Evolutionary conservation across 2,797 vertebrate species (phyloP).

Genomic region (Sebastolobus alascanus): DNA sequence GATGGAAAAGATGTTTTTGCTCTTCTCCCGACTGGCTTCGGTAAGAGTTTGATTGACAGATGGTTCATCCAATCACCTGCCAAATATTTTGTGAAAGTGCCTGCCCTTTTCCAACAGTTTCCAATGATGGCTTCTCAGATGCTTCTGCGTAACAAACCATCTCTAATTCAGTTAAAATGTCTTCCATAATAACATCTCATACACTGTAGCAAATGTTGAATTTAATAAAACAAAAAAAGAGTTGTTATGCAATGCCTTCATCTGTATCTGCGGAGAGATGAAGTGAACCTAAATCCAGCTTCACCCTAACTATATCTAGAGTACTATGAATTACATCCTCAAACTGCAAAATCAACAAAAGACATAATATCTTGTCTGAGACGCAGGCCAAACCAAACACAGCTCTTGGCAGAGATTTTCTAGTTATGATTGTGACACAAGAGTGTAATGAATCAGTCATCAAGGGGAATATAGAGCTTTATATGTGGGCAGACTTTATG

Average conservation of each 20-base stretch:
- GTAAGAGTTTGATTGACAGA: no score
- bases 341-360: constrained; percentile 52
- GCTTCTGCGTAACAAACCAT: no score
- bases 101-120: no score
- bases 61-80: no score
- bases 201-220: no score
- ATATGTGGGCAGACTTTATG: constrained; percentile 33
- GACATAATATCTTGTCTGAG: constrained; percentile 47
- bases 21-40: no score
- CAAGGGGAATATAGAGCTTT: constrained; percentile 35
- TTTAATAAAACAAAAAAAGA: background rate
- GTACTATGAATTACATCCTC: constrained; percentile 40
- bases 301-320: constrained; percentile 29
- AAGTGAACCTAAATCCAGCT: constrained; percentile 27
- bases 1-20: no score
- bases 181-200: no score
- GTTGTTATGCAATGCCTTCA: background rate
- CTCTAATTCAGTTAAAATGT: no score
- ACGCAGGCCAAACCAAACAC: constrained; percentile 39
- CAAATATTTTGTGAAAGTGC: no score
- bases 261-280: constrained; percentile 1
- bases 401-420: constrained; percentile 8
- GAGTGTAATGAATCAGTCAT: constrained; percentile 16
- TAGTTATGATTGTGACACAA: constrained; percentile 29
- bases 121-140: no score